Evolutionary conservation across 2,797 vertebrate species (phyloP).

Genomic region (Gobionotothen gibberifrons): DNA sequence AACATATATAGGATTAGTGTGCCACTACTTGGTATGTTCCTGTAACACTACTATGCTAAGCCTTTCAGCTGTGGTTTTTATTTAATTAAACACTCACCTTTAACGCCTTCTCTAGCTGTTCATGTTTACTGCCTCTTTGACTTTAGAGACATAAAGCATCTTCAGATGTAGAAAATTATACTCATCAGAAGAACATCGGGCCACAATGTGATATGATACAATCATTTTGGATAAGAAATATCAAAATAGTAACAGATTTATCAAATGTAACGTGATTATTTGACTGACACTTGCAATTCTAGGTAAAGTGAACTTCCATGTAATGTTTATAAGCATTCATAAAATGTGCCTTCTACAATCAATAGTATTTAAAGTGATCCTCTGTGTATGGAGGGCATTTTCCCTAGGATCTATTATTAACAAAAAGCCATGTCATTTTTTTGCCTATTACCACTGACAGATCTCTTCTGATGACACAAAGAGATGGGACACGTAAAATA

Average conservation of each 20-base stretch:
- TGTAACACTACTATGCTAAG: neutral
- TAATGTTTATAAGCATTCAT: neutral
- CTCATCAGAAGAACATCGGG: neutral
- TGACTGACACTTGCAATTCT: neutral
- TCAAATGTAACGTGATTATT: neutral
- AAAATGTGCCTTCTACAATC: neutral
- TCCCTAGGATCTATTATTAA: conserved; percentile 31
- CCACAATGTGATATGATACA: neutral
- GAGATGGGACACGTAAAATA: conserved; percentile 82
- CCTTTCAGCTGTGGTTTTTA: conserved; percentile 15
- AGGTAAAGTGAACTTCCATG: neutral
- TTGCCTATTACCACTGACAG: conserved; percentile 70
- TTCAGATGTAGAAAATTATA: neutral
- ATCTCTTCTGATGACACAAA: conserved; percentile 90
- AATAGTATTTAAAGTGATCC: conserved; percentile 13
- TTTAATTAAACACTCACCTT: conserved; percentile 14
- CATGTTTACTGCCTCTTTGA: neutral
- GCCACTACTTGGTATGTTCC: neutral
- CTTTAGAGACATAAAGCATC: neutral
- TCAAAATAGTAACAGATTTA: neutral
- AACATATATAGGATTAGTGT: conserved; percentile 1
- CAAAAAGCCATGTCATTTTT: conserved; percentile 46
- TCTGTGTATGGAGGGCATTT: conserved; percentile 1
- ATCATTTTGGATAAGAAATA: neutral
- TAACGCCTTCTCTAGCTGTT: conserved; percentile 8